These are phyloP conservation scores for Drosophila fuyamai DNA, from an alignment of 1,140 invertebrate species.

Conservation along the genomic window DNA sequence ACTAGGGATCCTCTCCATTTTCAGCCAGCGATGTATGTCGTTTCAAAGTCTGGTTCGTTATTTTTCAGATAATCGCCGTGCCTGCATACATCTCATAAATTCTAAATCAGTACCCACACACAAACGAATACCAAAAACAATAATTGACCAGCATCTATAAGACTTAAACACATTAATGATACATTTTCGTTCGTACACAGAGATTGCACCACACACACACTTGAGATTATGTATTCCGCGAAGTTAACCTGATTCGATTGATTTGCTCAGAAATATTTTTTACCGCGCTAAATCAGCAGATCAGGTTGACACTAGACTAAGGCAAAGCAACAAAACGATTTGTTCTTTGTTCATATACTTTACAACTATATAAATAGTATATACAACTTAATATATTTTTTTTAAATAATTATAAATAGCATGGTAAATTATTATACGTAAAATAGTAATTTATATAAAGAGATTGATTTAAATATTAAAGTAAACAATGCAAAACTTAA, in stretches of 20 bases:
- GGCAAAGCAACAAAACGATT: conserved; percentile 39
- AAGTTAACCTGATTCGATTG: conserved; percentile 19
- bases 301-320: conserved; percentile 56
- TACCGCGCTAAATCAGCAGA: conserved; percentile 15
- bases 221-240: conserved; percentile 30
- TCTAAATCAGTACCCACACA: conserved; percentile 17
- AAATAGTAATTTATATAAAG: conserved; percentile 42
- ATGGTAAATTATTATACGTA: conserved; percentile 38
- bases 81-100: conserved; percentile 76
- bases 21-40: conserved; percentile 40
- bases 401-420: conserved; percentile 39
- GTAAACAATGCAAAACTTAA: conserved; percentile 17
- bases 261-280: conserved; percentile 19
- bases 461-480: conserved; percentile 39
- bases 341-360: conserved; percentile 44
- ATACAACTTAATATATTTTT: conserved; percentile 29
- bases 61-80: conserved; percentile 80
- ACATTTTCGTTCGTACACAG: conserved; percentile 8
- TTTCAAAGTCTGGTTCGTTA: conserved; percentile 71
- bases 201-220: conserved; percentile 21
- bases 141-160: conserved; percentile 65
- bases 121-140: conserved; percentile 62
- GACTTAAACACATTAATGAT: conserved; percentile 30
- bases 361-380: conserved; percentile 30
- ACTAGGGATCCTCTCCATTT: not conserved